Percentiles rank a stretch among this genome's conserved stretches.
Conservation (phyloP, 1,140 invertebrate genomes). For the Zelostemma sp. region DNA sequence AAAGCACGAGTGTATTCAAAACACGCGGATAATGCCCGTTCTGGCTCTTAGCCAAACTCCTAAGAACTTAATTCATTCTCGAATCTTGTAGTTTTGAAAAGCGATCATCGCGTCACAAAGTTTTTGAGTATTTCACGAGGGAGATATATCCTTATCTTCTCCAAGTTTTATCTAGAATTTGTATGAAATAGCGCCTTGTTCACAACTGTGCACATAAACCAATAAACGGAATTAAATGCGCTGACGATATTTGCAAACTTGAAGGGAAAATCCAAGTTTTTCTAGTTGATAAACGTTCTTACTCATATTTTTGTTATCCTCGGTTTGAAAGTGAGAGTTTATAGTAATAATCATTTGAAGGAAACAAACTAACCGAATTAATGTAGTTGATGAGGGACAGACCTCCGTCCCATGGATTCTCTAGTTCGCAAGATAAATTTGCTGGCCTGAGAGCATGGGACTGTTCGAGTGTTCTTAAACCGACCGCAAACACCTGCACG, state of each 20-base stretch:
- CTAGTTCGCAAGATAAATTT: slow-evolving; percentile 80
- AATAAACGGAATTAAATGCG: too few relatives aligned
- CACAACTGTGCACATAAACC: too few relatives aligned
- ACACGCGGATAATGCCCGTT: slow-evolving; percentile 54
- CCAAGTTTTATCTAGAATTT: too few relatives aligned
- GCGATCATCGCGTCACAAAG: slow-evolving; percentile 9
- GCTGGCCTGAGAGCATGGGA: slow-evolving; percentile 75
- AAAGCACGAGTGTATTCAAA: slow-evolving; percentile 20
- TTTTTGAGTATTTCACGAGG: slow-evolving; percentile 40
- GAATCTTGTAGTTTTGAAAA: slow-evolving; percentile 31
- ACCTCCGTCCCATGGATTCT: slow-evolving; percentile 83
- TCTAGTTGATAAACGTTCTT: too few relatives aligned
- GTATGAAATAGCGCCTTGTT: too few relatives aligned
- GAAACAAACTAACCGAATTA: slow-evolving; percentile 74
- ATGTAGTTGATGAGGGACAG: slow-evolving; percentile 86
- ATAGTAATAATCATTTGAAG: background rate
- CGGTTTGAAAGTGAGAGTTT: too few relatives aligned
- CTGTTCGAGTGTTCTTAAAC: slow-evolving; percentile 77
- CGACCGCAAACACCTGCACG: slow-evolving; percentile 81
- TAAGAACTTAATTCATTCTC: slow-evolving; percentile 55
- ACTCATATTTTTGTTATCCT: background rate
- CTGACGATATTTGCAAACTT: too few relatives aligned
- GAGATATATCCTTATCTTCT: slow-evolving; percentile 10
- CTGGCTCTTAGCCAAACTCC: slow-evolving; percentile 56
- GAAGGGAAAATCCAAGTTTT: too few relatives aligned